Evolutionary conservation across 1,140 invertebrate species (phyloP).

Genomic region (Drosophila grimshawi): DNA sequence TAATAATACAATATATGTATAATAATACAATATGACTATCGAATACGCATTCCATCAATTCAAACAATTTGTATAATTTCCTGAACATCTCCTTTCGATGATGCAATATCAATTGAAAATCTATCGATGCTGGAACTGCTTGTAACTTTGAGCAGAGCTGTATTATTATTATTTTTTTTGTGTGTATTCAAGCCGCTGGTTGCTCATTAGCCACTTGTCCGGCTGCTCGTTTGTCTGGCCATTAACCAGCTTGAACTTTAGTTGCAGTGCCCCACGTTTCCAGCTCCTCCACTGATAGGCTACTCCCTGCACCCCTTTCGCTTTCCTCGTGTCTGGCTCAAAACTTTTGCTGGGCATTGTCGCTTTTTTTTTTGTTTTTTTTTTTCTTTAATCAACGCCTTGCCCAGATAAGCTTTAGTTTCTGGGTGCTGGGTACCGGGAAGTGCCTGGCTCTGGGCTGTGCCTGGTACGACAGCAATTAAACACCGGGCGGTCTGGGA

Average conservation of each 20-base stretch:
- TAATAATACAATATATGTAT: too few species aligned
- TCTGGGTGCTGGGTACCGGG: too few species aligned
- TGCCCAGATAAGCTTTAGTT: background rate
- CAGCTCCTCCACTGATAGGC: background rate
- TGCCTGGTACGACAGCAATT: conserved; percentile 59
- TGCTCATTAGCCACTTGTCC: conserved; percentile 75
- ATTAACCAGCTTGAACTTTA: conserved; percentile 68
- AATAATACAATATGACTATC: too few species aligned
- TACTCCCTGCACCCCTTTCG: background rate
- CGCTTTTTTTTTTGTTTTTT: conserved; percentile 63
- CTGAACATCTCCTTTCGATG: too few species aligned
- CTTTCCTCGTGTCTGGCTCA: conserved; percentile 28
- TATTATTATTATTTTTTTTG: background rate
- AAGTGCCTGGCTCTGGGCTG: background rate
- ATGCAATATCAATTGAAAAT: background rate
- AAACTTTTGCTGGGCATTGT: conserved; percentile 74
- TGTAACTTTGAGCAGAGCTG: conserved; percentile 1
- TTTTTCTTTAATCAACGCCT: conserved; percentile 56
- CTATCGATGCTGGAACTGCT: background rate
- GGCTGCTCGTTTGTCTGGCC: conserved; percentile 72
- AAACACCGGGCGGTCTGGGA: conserved; percentile 64
- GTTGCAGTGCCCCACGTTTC: conserved; percentile 20
- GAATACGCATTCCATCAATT: too few species aligned
- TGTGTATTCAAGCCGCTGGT: conserved; percentile 13
- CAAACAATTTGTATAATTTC: too few species aligned